phyloP scores from a whole-genome alignment of 2,113 vertebrate species.

The Crotalus viridis region DNA sequence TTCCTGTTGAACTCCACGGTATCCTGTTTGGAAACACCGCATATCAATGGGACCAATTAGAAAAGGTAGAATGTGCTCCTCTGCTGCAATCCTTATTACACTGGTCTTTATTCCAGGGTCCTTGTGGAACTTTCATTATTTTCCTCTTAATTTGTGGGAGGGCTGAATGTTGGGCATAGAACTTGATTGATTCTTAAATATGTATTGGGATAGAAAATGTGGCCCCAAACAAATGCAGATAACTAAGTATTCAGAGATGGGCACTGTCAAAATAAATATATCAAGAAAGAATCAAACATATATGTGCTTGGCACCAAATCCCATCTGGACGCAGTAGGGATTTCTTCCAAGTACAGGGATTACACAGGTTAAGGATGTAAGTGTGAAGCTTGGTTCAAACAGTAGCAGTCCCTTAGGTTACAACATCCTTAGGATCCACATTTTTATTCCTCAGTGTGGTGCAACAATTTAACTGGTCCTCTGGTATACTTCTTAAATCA shows the following conservation, averaged over 20 bases:
- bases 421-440: neutral
- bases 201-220: neutral
- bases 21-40: constrained; percentile 53
- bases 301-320: too few relatives aligned
- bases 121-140: neutral
- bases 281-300: neutral
- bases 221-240: neutral
- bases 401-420: neutral
- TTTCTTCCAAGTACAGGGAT: neutral
- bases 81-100: neutral
- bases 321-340: neutral
- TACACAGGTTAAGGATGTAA: neutral
- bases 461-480: neutral
- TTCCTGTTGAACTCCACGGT: constrained; percentile 60
- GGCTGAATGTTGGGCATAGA: neutral
- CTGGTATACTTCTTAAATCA: neutral
- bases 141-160: neutral
- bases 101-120: neutral
- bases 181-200: neutral
- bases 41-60: constrained; percentile 63
- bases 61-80: constrained; percentile 41
- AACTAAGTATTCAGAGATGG: neutral
- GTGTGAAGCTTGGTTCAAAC: neutral
- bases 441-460: too few relatives aligned
- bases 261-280: neutral